A percentile compares a stretch with the other conserved stretches of the same genome.
Evolutionary conservation across 2,113 vertebrate species (phyloP).

Genomic region (Cromileptes altivelis): DNA sequence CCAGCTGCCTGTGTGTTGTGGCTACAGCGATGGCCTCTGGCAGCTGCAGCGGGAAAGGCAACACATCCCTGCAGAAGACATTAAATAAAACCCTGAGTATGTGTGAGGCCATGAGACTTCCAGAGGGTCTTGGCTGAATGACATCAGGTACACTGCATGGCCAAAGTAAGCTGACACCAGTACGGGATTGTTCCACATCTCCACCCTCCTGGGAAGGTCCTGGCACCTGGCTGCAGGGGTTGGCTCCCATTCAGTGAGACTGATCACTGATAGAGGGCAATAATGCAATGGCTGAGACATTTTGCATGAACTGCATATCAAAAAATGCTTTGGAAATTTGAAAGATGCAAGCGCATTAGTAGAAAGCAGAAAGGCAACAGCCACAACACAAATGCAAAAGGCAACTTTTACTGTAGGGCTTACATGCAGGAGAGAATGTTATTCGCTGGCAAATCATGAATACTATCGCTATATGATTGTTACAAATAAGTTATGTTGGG

Average conservation of each 20-base stretch:
- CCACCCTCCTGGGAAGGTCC: not conserved
- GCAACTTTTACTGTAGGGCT: too few species aligned
- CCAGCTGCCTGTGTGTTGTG: constrained; percentile 88
- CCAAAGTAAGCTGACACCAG: not conserved
- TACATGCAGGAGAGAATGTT: too few species aligned
- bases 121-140: not conserved
- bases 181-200: not conserved
- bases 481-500: too few species aligned
- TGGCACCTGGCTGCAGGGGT: not conserved
- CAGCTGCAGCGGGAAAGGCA: constrained; percentile 89
- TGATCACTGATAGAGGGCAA: not conserved
- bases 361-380: too few species aligned
- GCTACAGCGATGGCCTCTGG: constrained; percentile 89
- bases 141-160: not conserved
- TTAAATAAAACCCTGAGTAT: not conserved
- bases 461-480: too few species aligned
- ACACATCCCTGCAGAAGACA: constrained; percentile 86
- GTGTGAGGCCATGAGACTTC: not conserved
- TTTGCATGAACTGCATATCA: too few species aligned
- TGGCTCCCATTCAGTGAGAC: not conserved
- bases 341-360: too few species aligned
- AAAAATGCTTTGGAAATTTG: too few species aligned
- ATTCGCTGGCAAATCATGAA: too few species aligned
- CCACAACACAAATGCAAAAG: too few species aligned
- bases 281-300: not conserved